Percentiles rank a stretch among this genome's conserved stretches.
Evolutionary conservation across 2,797 vertebrate genomes (phyloP).

Genomic region (Huso huso): DNA sequence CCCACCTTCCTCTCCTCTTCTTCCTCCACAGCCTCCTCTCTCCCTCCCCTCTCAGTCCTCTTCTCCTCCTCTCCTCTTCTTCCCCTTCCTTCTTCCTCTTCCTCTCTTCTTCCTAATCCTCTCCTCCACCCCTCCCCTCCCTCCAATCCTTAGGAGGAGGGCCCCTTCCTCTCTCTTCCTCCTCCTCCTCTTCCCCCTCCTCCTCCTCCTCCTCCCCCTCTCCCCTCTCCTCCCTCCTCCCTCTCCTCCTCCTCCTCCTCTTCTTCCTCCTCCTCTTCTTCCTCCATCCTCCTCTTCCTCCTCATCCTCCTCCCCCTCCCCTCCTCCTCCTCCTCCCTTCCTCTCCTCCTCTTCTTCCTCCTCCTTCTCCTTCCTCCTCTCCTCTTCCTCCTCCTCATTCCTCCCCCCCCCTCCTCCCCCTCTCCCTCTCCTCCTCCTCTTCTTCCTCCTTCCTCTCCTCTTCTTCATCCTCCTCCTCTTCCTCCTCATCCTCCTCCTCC

Average conservation of each 20-base stretch:
- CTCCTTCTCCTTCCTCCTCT: slow-evolving; percentile 25
- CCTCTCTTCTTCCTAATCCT: background rate
- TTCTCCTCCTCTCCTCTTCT: background rate
- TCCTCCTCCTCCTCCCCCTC: background rate
- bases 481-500: slow-evolving; percentile 36
- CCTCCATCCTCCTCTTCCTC: slow-evolving; percentile 22
- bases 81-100: background rate
- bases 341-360: slow-evolving; percentile 23
- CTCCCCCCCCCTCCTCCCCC: slow-evolving; percentile 21
- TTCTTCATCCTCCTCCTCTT: too few species aligned
- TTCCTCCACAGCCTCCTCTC: slow-evolving; percentile 11
- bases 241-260: background rate
- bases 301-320: slow-evolving; percentile 6
- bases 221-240: slow-evolving; percentile 19
- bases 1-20: background rate
- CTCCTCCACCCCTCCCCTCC: background rate
- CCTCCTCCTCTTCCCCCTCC: background rate
- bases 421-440: slow-evolving; percentile 26
- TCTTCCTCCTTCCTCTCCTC: background rate
- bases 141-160: too few species aligned
- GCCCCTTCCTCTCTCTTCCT: background rate
- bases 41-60: slow-evolving; percentile 8
- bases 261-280: slow-evolving; percentile 31
- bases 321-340: slow-evolving; percentile 17
- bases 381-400: slow-evolving; percentile 7